phyloP scores from a whole-genome alignment of 2,113 vertebrate species.

The Arvicanthis niloticus region DNA sequence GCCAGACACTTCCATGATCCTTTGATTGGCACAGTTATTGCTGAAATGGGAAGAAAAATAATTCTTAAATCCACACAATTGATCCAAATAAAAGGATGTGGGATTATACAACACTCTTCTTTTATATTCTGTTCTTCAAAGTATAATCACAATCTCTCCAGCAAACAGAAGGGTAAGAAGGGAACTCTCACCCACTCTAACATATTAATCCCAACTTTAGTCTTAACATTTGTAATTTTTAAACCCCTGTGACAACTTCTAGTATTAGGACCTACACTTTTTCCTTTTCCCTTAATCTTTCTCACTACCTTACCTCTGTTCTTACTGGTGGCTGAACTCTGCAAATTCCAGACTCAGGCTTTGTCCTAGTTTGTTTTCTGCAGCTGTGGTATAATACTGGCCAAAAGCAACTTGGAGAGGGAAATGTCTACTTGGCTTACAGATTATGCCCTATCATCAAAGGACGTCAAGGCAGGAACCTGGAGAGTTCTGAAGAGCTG shows the following conservation, averaged over 20 bases:
- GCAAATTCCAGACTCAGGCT: neutral
- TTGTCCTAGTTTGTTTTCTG: neutral
- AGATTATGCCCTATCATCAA: neutral
- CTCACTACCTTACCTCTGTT: neutral
- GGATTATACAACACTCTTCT: neutral
- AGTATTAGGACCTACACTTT: neutral
- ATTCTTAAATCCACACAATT: neutral
- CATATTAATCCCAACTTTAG: neutral
- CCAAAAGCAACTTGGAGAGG: neutral
- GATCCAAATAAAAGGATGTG: neutral
- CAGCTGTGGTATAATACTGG: neutral
- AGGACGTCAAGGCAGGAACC: neutral
- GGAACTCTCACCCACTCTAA: conserved; percentile 27
- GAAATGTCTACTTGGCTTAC: neutral
- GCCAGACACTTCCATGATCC: neutral
- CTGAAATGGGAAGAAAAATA: neutral
- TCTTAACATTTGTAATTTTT: neutral
- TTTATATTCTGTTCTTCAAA: neutral
- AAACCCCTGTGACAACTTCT: neutral
- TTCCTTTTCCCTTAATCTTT: neutral
- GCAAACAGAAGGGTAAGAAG: conserved; percentile 21
- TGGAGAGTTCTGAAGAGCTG: neutral
- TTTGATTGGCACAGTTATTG: neutral
- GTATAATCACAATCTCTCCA: neutral
- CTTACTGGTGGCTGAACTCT: neutral